Base-by-base conservation (phyloP, 2,797 vertebrate species). In the Dromococcyx pavoninus region DNA sequence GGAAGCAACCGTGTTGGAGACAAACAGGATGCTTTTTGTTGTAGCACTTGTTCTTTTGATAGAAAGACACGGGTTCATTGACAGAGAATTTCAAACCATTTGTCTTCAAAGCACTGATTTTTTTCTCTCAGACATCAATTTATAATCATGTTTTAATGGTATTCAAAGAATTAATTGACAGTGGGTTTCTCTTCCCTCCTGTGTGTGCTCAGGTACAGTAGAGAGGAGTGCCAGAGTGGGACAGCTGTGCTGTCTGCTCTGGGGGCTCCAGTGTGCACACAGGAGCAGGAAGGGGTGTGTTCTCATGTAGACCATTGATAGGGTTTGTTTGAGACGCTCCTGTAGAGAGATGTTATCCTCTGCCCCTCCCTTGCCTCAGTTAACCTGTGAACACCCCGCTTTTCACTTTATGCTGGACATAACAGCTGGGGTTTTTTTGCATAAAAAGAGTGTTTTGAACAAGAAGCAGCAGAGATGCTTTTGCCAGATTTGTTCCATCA, bases 191-290 rank as follows among this genome's bases (percentile, higher is more conserved):
- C 2, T 33, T 87, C 19, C 71, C 23, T 72, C 43, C 50, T 72
- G 1, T 18, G 17, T 70, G 56, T 56, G 19, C 53, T 80, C 44
- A 32, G 57, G 65, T 46, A 13, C 28, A 50, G 74, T 2, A 37
- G 39, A 57, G 69, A 60, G 12, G 18, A 24, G 21, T 81, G 56
- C 37, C 5, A 11, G 39, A 57, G 32, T 0, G n/a, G 46, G 84
- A 39, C 51, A 17, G 35, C 64, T 88, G 83, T 32, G 51, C 57
- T 78, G 58, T 33, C 46, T 57, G 70, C 78, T 78, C 0, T 43
- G 69, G 58, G 54, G 27, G 23, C 64, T 57, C 27, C 66, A 54
- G 74, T 0, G 13, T 11, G 4, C 0, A 0, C 8, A 17, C 14
- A 56, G 24, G 84, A 66, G 58, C 7, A 2, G 71, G 30, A 54